These are phyloP conservation scores for Neria commutata DNA, from an alignment of 2,888 invertebrate genomes.

Conservation along the genomic window DNA sequence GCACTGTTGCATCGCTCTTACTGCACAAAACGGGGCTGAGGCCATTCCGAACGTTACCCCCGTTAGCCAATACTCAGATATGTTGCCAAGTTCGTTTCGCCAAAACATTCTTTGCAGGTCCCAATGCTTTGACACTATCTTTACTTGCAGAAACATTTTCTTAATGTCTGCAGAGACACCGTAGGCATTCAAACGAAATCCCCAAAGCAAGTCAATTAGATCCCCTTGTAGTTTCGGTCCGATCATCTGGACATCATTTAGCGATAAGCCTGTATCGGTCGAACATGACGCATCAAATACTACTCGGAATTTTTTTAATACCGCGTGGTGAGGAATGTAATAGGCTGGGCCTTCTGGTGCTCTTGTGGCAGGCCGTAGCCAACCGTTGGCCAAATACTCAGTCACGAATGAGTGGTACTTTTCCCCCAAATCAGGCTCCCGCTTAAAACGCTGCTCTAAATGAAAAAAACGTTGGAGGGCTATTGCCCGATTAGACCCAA, in stretches of 20 bases:
- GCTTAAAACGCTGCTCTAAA: constrained; percentile 9
- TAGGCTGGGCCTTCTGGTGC: constrained; percentile 4
- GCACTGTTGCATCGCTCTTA: constrained; percentile 14
- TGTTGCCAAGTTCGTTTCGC: not conserved
- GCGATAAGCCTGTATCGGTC: constrained; percentile 12
- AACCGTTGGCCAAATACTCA: constrained; percentile 8
- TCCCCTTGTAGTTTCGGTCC: constrained; percentile 12
- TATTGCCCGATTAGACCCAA: not conserved
- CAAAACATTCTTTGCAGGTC: not conserved
- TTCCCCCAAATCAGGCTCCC: not conserved
- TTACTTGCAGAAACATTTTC: not conserved
- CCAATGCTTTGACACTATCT: not conserved
- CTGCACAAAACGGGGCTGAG: constrained; percentile 12
- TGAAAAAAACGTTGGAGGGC: constrained; percentile 1
- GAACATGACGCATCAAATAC: constrained; percentile 15
- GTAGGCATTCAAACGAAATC: not conserved
- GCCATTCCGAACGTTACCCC: constrained; percentile 10
- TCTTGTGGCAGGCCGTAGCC: not conserved
- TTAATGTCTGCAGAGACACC: not conserved
- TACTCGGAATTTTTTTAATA: constrained; percentile 11
- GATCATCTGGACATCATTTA: constrained; percentile 11
- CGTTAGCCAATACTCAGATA: not conserved
- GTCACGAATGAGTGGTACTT: not conserved
- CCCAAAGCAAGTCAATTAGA: constrained; percentile 1
- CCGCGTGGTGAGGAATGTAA: constrained; percentile 10